Conservation (phyloP, 2,888 invertebrate genomes). For the Argyresthia goedartella region DNA sequence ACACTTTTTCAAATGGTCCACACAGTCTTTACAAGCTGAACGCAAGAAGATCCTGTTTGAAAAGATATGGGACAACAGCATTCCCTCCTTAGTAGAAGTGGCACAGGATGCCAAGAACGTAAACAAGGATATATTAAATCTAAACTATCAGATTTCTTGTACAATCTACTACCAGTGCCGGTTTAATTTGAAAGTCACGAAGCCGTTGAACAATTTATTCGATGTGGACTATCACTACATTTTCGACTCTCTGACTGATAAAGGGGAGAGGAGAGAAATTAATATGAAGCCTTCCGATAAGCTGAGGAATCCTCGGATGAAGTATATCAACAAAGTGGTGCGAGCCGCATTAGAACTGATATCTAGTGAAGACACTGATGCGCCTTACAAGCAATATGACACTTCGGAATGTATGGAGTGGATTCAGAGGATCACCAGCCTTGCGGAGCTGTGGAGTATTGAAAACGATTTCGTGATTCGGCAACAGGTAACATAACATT, state of each 20-base stretch:
- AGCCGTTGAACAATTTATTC: constrained; percentile 81
- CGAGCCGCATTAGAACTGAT: constrained; percentile 81
- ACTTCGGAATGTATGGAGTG: constrained; percentile 65
- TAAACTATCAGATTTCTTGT: constrained; percentile 85
- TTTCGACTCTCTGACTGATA: constrained; percentile 54
- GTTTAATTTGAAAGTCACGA: constrained; percentile 80
- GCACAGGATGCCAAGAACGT: constrained; percentile 82
- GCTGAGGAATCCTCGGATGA: constrained; percentile 75
- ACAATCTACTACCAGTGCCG: constrained; percentile 84
- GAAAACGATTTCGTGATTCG: constrained; percentile 80
- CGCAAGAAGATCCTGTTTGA: constrained; percentile 65
- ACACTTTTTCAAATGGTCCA: constrained; percentile 50
- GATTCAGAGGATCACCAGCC: constrained; percentile 78
- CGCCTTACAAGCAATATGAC: constrained; percentile 49
- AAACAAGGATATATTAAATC: constrained; percentile 80
- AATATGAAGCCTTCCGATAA: constrained; percentile 77
- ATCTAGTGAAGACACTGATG: constrained; percentile 68
- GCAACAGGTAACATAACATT: constrained; percentile 74
- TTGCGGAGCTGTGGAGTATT: constrained; percentile 84
- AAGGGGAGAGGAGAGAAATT: constrained; percentile 62
- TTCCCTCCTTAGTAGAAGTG: constrained; percentile 80
- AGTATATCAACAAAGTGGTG: constrained; percentile 81
- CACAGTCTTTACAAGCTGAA: constrained; percentile 36
- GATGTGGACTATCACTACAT: constrained; percentile 78
- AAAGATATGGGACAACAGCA: constrained; percentile 76